Evolutionary conservation across 2,888 invertebrate genomes (phyloP).

Genomic region (Spicauda simplicius): DNA sequence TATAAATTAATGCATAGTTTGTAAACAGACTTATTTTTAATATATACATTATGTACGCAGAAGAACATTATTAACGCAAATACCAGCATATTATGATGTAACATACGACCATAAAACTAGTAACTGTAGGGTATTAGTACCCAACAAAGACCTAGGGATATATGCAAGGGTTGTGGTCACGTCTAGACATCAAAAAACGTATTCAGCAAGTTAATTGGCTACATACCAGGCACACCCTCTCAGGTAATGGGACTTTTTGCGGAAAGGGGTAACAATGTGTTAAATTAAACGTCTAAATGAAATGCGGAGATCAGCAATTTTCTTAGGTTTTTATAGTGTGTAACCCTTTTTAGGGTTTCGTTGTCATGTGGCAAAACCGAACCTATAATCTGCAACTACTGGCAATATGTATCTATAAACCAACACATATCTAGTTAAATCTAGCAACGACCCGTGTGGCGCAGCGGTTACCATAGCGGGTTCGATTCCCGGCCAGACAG

Average conservation of each 20-base stretch:
- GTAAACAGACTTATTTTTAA: no score
- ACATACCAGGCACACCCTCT: slow-evolving; percentile 27
- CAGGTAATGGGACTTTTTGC: slow-evolving; percentile 23
- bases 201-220: slow-evolving; percentile 25
- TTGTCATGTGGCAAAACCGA: neutral
- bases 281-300: slow-evolving; percentile 26
- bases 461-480: no score
- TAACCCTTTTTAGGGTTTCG: neutral
- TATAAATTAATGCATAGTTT: no score
- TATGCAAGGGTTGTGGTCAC: slow-evolving; percentile 21
- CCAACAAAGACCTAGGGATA: slow-evolving; percentile 10
- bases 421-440: no score
- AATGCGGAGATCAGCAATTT: slow-evolving; percentile 14
- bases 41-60: no score
- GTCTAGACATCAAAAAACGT: slow-evolving; percentile 25
- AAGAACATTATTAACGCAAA: no score
- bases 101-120: neutral
- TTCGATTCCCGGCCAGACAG: no score
- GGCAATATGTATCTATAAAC: no score
- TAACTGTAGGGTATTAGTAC: slow-evolving; percentile 4
- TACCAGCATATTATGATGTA: no score
- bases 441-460: no score
- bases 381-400: neutral
- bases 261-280: slow-evolving; percentile 20
- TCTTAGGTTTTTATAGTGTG: slow-evolving; percentile 5